A percentile compares a stretch with the other conserved stretches of the same genome.
Evolutionary conservation across 2,888 invertebrate genomes (phyloP).

Genomic region (Amiota communis): DNA sequence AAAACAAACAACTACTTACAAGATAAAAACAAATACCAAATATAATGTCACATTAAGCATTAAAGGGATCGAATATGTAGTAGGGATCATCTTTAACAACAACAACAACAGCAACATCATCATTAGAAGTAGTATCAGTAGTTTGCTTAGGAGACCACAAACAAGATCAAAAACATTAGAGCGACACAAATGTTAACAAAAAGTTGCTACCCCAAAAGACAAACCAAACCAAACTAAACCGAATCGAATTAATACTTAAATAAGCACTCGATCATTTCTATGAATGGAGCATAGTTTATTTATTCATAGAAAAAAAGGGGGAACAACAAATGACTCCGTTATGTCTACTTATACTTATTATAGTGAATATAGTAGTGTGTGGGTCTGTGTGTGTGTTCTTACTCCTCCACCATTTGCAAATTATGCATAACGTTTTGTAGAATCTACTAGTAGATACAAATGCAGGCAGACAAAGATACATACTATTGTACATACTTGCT

Average conservation of each 20-base stretch:
- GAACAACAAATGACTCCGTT: neutral
- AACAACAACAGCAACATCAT: too few relatives aligned
- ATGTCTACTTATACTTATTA: neutral
- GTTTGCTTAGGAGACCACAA: neutral
- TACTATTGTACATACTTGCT: neutral
- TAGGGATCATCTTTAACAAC: neutral
- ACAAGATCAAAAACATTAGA: neutral
- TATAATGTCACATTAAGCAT: constrained; percentile 44
- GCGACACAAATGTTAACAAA: too few relatives aligned
- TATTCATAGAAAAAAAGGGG: neutral
- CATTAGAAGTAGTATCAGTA: too few relatives aligned
- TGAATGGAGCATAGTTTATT: neutral
- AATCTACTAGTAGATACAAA: neutral
- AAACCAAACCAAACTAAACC: neutral
- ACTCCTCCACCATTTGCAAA: constrained; percentile 12
- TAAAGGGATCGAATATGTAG: constrained; percentile 35
- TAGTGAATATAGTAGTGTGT: neutral
- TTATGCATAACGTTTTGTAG: constrained; percentile 21
- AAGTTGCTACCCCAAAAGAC: too few relatives aligned
- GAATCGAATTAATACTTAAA: constrained; percentile 5
- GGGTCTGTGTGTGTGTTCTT: neutral
- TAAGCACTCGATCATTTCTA: constrained; percentile 6
- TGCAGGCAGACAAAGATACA: too few relatives aligned
- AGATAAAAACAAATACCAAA: constrained; percentile 41
- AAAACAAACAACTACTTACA: constrained; percentile 6